phyloP scores from a whole-genome alignment of 2,888 invertebrate genomes.

The Cantharis flavilabris region DNA sequence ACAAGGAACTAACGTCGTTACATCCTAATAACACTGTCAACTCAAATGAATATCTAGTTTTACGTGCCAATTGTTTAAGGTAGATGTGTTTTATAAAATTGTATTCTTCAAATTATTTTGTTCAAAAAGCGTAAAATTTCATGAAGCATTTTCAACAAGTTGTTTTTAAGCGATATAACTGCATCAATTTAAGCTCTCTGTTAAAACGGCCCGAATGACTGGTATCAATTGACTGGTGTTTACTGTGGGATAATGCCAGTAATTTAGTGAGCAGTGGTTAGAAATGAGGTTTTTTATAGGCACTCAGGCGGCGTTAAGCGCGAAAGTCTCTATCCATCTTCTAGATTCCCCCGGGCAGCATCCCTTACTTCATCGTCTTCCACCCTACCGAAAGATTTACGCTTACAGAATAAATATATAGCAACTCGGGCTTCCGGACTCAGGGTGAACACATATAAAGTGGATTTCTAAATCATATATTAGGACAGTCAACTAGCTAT shows the following conservation, averaged over 20 bases:
- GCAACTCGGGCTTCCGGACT: conserved; percentile 31
- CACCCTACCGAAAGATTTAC: conserved; percentile 40
- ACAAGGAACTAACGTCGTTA: background rate
- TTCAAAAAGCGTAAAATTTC: conserved; percentile 5
- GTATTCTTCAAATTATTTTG: background rate
- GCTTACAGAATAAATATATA: conserved; percentile 43
- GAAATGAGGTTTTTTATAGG: conserved; percentile 46
- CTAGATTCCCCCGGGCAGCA: conserved; percentile 36
- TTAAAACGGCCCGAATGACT: conserved; percentile 27
- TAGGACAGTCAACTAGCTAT: conserved; percentile 25
- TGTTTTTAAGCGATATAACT: conserved; percentile 20
- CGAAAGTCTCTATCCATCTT: conserved; percentile 44
- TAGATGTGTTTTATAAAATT: conserved; percentile 7
- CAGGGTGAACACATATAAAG: conserved; percentile 32
- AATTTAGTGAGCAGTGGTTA: conserved; percentile 46
- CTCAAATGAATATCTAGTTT: background rate
- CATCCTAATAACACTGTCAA: background rate
- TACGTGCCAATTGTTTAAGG: conserved; percentile 18
- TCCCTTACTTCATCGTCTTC: conserved; percentile 31
- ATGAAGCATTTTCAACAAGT: conserved; percentile 25
- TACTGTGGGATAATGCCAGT: conserved; percentile 50
- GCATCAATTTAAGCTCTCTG: conserved; percentile 25
- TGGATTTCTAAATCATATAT: conserved; percentile 33
- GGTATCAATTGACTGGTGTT: conserved; percentile 53
- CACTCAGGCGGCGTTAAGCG: conserved; percentile 42